These are phyloP conservation scores for Phalloptychus januarius DNA, from an alignment of 2,797 vertebrate species.

Conservation along the genomic window DNA sequence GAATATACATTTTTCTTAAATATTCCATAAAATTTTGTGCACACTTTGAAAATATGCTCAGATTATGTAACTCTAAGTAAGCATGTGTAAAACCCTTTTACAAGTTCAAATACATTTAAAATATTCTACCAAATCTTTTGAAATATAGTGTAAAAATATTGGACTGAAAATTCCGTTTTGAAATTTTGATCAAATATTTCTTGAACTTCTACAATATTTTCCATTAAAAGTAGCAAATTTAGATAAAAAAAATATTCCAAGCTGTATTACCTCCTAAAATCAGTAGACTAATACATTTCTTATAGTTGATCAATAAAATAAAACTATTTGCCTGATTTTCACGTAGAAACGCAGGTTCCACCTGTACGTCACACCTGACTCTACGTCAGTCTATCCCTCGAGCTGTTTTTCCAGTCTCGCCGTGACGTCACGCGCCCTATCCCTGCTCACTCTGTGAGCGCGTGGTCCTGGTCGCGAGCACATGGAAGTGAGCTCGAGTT, in stretches of 20 bases:
- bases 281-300: background rate
- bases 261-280: background rate
- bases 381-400: background rate
- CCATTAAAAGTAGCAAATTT: background rate
- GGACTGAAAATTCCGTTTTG: background rate
- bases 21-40: background rate
- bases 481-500: constrained; percentile 81
- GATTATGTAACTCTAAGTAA: background rate
- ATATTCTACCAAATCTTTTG: background rate
- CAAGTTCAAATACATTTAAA: background rate
- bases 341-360: background rate
- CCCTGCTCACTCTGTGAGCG: constrained; percentile 69
- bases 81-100: background rate
- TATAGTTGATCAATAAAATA: background rate
- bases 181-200: constrained; percentile 1
- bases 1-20: background rate
- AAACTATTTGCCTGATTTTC: background rate
- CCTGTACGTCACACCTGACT: background rate
- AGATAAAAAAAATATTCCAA: background rate
- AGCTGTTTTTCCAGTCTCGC: constrained; percentile 29
- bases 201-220: background rate
- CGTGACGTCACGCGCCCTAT: constrained; percentile 80
- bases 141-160: background rate
- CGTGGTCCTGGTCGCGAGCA: constrained; percentile 79
- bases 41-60: background rate